Base-by-base conservation (phyloP, 1,140 invertebrate species). In the Ostrea edulis region DNA sequence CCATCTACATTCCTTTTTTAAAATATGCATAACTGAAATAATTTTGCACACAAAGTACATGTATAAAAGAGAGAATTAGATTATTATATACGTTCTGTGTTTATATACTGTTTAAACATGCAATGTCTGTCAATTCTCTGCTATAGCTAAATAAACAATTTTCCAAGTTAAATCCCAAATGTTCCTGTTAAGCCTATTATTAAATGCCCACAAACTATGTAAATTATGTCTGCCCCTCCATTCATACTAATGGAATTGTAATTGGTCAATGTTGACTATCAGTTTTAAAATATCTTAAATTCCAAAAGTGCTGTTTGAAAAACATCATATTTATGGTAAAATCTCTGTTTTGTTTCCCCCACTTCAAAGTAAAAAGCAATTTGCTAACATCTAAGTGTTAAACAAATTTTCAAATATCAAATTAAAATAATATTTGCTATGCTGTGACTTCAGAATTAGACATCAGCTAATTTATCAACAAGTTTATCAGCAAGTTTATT, bases 201-300 rank as follows among this genome's bases (percentile, higher is more conserved):
- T 77, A 77, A 77, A 77, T 77, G 68, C 68, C 68, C 68, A 77
- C 7, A 77, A 29, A 77, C 68, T 77, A 77, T 77, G 68, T 77
- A 77, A 77, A 77, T 77, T 77, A 77, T 77, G 68, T 77, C 9
- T 77, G 29, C 12, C 25, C 68, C 25, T 77, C 25, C 68, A 77
- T 44, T 77, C 68, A 29, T 35, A 77, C 25, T 25, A 77, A 8
- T 77, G 68, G 68, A 77, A 17, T 77, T 77, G 0, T 77, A 14
- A 77, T 25, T 77, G 68, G 68, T 77, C 68, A 77, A 29, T 29
- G 25, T 5, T 77, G 29, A 25, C 68, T 29, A 25, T 77, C 68
- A 77, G 68, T 29, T 29, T 77, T 77, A 77, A 77, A 77, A 77
- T 77, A 77, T 25, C 68, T 35, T 22, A 68, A 68, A 22, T 35